Evolutionary conservation across 2,113 vertebrate genomes (phyloP).

Genomic region (Stomatorhinus ivindoensis): DNA sequence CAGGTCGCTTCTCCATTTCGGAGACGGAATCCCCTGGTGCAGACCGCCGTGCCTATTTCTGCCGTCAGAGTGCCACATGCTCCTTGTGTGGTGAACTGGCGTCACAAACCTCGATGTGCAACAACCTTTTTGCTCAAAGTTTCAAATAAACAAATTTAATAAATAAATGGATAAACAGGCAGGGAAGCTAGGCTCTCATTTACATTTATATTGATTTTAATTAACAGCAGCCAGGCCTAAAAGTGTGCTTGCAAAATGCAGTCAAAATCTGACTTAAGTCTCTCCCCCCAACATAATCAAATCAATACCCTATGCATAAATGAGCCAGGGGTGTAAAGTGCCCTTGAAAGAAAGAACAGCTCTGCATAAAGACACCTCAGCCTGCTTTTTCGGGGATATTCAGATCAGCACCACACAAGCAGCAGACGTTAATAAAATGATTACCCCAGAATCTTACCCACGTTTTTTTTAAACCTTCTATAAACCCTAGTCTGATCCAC

Average conservation of each 20-base stretch:
- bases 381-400: not conserved
- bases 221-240: slow-evolving; percentile 10
- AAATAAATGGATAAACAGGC: not conserved
- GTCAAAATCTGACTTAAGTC: slow-evolving; percentile 19
- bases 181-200: not conserved
- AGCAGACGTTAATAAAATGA: not conserved
- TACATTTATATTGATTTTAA: slow-evolving; percentile 17
- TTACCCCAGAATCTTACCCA: not conserved
- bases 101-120: not conserved
- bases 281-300: not conserved
- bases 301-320: not conserved
- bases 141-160: not conserved
- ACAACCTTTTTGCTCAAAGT: not conserved
- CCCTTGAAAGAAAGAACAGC: not conserved
- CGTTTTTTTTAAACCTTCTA: not conserved
- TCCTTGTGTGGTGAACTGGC: not conserved
- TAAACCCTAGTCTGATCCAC: not conserved
- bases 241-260: slow-evolving; percentile 9
- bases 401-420: not conserved
- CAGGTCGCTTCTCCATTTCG: not conserved
- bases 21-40: not conserved
- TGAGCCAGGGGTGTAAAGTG: not conserved
- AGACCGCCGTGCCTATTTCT: fast-evolving
- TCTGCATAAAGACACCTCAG: not conserved
- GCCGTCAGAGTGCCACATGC: not conserved